Percentiles rank a stretch among this genome's conserved stretches.
phyloP scores from a whole-genome alignment of 1,140 invertebrate genomes.

The Spodoptera litura region DNA sequence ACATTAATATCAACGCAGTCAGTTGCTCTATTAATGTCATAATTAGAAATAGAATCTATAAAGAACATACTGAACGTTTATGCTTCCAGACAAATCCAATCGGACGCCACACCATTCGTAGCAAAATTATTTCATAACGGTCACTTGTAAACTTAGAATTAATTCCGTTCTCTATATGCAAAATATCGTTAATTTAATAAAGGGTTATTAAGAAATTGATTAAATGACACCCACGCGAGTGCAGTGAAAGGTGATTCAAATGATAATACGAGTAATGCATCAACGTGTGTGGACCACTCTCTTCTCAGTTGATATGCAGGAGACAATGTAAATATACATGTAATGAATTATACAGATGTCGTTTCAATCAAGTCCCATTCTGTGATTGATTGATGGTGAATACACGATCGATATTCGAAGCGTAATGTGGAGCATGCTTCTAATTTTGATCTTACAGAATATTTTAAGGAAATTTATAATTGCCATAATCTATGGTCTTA shows the following conservation, averaged over 20 bases:
- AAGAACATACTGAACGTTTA: constrained; percentile 3
- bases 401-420: neutral
- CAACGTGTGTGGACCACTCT: constrained; percentile 18
- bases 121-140: constrained; percentile 29
- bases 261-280: constrained; percentile 26
- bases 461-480: too few relatives aligned
- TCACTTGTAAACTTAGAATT: constrained; percentile 16
- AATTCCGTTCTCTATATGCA: constrained; percentile 9
- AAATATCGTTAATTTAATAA: constrained; percentile 5
- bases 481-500: too few relatives aligned
- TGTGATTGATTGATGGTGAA: constrained; percentile 11
- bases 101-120: constrained; percentile 15
- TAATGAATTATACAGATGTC: constrained; percentile 34
- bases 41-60: constrained; percentile 34
- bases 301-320: constrained; percentile 8
- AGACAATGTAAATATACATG: constrained; percentile 22
- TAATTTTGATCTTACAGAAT: neutral
- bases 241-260: constrained; percentile 26
- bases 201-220: constrained; percentile 16
- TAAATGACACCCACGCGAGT: constrained; percentile 12
- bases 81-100: neutral
- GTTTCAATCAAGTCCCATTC: constrained; percentile 23
- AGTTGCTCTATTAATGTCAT: constrained; percentile 33
- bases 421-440: neutral
- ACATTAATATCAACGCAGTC: constrained; percentile 11